Evolutionary conservation across 92 coral and sea anemone species (phyloP), one percentile per base, ranked within the genome.

Genomic region (Metridium senile): DNA sequence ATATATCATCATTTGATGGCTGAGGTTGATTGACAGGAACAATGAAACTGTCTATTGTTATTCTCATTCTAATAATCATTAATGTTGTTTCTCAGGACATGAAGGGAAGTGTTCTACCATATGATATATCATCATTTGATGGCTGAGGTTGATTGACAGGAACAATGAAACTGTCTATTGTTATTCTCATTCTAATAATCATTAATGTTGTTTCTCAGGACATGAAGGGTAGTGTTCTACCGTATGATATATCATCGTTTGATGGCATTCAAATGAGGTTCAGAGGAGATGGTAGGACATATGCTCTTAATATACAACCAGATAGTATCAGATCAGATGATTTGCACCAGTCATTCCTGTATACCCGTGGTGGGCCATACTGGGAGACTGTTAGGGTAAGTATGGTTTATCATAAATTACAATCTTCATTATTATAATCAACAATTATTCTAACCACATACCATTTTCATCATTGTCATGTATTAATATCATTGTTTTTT

Each of bases 251-350:
- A 62, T 78, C 99, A 59, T 93, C 91, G 25, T 95, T 86, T 77
- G 99, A 95, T 82, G 99, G 97, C 4, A 87, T 95, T 70, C 93
- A 87, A 71, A 83, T 95, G 87, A 90, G 86, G 63, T 57, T 95
- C 57, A 79, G 97, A 76, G 99, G 99, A 29, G 99, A 95, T 59
- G 99, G 99, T 13, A 70, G 99, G 66, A 92, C 99, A 30, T 95
- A 95, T 72, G 88, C 97, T 43, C 66, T 95, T 11, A 92, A 92
- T 58, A 79, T 95, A 33, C 99, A 95, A 26, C 93, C 99, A 32
- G 89, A 90, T 20, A 84, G 95, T 62, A 71, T 87, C 57, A 73
- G 94, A 69, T 86, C 93, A 28, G 99, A 95, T 77, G 99, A 95
- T 56, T 79, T 95, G 59, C 97, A 95, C 64, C 99, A 95, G 74